These are phyloP conservation scores for Trachymyrmex septentrionalis DNA, from an alignment of 1,140 invertebrate genomes.

Conservation along the genomic window DNA sequence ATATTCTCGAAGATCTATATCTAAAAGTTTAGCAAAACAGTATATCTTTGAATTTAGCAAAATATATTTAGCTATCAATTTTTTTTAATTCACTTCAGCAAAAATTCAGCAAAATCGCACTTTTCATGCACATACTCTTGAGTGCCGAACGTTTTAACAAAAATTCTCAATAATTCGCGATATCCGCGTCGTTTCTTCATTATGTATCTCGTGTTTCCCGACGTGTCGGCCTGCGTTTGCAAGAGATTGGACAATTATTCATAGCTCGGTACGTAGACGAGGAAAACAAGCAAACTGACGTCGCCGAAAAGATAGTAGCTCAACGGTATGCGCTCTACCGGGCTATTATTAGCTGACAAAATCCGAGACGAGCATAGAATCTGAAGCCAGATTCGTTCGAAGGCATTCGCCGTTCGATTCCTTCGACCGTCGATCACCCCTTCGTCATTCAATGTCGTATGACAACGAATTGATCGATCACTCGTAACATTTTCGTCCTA, in stretches of 20 bases:
- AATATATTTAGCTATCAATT: no score
- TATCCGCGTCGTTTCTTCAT: neutral
- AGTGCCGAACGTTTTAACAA: neutral
- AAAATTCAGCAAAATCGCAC: no score
- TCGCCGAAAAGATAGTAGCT: conserved; percentile 62
- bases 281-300: conserved; percentile 61
- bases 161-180: neutral
- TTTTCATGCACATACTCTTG: no score
- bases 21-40: no score
- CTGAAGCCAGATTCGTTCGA: conserved; percentile 53
- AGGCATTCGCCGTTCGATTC: conserved; percentile 48
- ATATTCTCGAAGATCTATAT: no score
- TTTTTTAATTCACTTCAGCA: no score
- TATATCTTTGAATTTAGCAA: no score
- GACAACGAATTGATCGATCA: neutral
- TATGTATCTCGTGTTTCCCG: neutral
- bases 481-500: neutral
- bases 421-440: neutral
- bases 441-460: conserved; percentile 62
- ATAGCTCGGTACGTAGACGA: conserved; percentile 34
- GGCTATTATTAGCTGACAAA: conserved; percentile 65
- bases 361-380: conserved; percentile 56
- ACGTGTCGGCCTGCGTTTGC: neutral
- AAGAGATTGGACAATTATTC: conserved; percentile 56
- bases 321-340: conserved; percentile 41